Evolutionary conservation across 2,888 invertebrate species (phyloP).

Genomic region (Cerastis leucographa): DNA sequence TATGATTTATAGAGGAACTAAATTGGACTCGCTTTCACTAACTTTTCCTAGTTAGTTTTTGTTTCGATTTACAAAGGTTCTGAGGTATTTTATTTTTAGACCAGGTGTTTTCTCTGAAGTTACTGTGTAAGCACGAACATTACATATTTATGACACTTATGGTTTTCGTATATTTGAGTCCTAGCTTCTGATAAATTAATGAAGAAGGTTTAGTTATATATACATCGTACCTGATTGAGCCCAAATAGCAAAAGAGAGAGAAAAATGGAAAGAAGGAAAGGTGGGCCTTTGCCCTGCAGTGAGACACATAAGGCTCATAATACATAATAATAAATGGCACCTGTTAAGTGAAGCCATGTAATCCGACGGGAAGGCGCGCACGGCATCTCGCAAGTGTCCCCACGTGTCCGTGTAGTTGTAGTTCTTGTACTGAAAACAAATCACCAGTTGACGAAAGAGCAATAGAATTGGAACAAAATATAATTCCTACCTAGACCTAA

Average conservation of each 20-base stretch:
- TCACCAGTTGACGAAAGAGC: not conserved
- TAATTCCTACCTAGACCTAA: not conserved
- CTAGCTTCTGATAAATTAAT: not conserved
- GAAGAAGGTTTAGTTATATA: not conserved
- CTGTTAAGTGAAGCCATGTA: slow-evolving; percentile 82
- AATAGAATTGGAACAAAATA: not conserved
- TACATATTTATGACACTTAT: too few relatives aligned
- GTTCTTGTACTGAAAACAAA: slow-evolving; percentile 74
- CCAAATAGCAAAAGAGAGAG: too few relatives aligned
- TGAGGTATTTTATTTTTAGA: too few relatives aligned
- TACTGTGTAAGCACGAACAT: not conserved
- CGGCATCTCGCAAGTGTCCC: slow-evolving; percentile 77
- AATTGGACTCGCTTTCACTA: too few relatives aligned
- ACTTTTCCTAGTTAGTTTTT: too few relatives aligned
- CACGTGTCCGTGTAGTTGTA: slow-evolving; percentile 80
- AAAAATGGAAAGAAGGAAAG: too few relatives aligned
- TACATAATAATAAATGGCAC: slow-evolving; percentile 59
- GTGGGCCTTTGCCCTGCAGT: too few relatives aligned
- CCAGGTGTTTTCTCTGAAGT: not conserved
- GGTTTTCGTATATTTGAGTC: too few relatives aligned
- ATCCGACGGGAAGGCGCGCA: slow-evolving; percentile 80
- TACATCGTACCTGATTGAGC: slow-evolving; percentile 69
- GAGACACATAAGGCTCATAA: too few relatives aligned
- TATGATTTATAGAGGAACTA: too few relatives aligned
- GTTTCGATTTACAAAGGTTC: too few relatives aligned